Conservation (phyloP, 2,113 vertebrate species). For the Acanthisitta chloris region DNA sequence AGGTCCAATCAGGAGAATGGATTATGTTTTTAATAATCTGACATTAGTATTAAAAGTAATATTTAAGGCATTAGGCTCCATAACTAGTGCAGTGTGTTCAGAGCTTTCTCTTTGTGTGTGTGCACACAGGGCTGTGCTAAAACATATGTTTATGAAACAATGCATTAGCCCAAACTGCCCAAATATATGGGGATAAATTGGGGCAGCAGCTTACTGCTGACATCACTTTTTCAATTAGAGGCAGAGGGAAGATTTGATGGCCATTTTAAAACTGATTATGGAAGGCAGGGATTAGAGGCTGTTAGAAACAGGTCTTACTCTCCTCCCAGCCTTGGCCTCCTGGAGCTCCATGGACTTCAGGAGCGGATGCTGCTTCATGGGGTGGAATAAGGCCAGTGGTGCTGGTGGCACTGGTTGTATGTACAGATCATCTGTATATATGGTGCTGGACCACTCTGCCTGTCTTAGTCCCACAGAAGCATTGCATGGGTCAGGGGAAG, state of each 20-base stretch:
- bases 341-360: not conserved
- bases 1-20: constrained; percentile 75
- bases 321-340: not conserved
- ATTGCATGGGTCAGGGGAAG: not conserved
- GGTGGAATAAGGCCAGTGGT: not conserved
- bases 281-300: constrained; percentile 51
- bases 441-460: not conserved
- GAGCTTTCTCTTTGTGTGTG: constrained; percentile 52
- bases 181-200: constrained; percentile 55
- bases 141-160: constrained; percentile 73
- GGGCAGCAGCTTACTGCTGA: constrained; percentile 64
- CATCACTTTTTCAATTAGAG: constrained; percentile 68
- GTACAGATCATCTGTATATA: not conserved
- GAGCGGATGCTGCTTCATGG: not conserved
- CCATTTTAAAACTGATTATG: constrained; percentile 67
- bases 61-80: constrained; percentile 77
- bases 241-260: constrained; percentile 61
- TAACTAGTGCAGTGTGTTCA: constrained; percentile 57
- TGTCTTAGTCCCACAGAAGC: not conserved
- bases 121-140: not conserved
- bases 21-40: constrained; percentile 82
- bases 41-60: constrained; percentile 83
- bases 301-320: constrained; percentile 1
- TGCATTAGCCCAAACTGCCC: constrained; percentile 57
- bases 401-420: not conserved